Percentiles rank a stretch among this genome's conserved stretches.
phyloP scores from a whole-genome alignment of 2,113 vertebrate species.

The Genyomyrus donnyi region DNA sequence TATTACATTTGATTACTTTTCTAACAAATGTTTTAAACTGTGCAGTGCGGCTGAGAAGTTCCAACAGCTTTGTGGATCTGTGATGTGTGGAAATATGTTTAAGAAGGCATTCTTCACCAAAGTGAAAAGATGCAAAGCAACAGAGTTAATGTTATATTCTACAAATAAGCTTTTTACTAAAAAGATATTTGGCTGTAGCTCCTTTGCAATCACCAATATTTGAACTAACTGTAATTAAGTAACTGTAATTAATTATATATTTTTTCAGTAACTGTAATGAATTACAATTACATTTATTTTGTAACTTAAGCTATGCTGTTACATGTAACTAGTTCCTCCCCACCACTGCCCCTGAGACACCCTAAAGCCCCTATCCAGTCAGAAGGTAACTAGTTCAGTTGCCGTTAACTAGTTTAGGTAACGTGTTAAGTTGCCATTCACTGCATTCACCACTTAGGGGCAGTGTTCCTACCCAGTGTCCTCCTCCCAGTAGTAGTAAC shows the following conservation, averaged over 20 bases:
- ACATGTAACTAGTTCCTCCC: not conserved
- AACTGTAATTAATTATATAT: not conserved
- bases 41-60: not conserved
- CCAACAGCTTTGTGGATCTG: not conserved
- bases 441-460: not conserved
- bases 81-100: not conserved
- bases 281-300: not conserved
- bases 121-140: not conserved
- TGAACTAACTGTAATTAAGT: not conserved
- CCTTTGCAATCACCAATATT: not conserved
- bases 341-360: not conserved
- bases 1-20: not conserved
- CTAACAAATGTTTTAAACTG: not conserved
- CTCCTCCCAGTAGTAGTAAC: constrained; percentile 89
- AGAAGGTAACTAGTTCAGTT: not conserved
- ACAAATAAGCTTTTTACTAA: not conserved
- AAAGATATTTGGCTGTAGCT: not conserved
- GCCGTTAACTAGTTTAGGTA: not conserved
- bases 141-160: not conserved
- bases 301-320: not conserved
- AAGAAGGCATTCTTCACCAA: not conserved
- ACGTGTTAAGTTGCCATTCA: not conserved
- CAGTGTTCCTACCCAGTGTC: constrained; percentile 75
- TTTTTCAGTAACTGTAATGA: not conserved
- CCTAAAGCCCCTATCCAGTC: not conserved